A percentile compares a stretch with the other conserved stretches of the same genome.
phyloP scores from a whole-genome alignment of 1,140 invertebrate species.

The Atopsyche davidsoni region DNA sequence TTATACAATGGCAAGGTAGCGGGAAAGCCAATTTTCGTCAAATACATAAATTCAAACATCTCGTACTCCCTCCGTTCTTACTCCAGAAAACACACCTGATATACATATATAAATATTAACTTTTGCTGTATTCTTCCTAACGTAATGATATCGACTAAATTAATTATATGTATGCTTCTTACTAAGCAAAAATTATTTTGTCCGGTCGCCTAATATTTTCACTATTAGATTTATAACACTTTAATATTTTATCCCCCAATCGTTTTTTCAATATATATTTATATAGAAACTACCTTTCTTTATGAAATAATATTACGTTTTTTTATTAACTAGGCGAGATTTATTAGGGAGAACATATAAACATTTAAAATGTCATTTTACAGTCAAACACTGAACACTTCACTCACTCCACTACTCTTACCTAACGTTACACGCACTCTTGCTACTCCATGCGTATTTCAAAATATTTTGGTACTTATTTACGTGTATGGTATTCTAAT shows the following conservation, averaged over 20 bases:
- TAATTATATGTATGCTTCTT: background rate
- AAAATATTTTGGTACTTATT: too few relatives aligned
- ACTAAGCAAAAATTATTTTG: conserved; percentile 5
- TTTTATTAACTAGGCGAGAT: background rate
- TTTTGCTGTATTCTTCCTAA: conserved; percentile 18
- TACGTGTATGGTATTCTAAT: too few relatives aligned
- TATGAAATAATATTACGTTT: background rate
- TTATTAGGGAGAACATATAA: background rate
- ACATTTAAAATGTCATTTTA: background rate
- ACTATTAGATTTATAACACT: background rate
- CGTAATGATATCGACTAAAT: conserved; percentile 1
- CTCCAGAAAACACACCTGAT: conserved; percentile 16
- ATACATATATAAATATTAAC: conserved; percentile 19
- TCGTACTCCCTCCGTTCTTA: too few relatives aligned
- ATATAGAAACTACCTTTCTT: background rate
- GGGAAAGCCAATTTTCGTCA: too few relatives aligned
- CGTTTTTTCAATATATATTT: background rate
- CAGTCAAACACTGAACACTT: background rate
- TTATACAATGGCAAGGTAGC: too few relatives aligned
- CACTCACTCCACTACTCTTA: too few relatives aligned
- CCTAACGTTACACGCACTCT: too few relatives aligned
- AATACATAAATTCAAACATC: too few relatives aligned
- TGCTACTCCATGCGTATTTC: too few relatives aligned
- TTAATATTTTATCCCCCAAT: background rate
- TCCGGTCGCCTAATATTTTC: background rate